A percentile compares a stretch with the other conserved stretches of the same genome.
Conservation (phyloP, 2,888 invertebrate species). For the Crepidodera aurea region DNA sequence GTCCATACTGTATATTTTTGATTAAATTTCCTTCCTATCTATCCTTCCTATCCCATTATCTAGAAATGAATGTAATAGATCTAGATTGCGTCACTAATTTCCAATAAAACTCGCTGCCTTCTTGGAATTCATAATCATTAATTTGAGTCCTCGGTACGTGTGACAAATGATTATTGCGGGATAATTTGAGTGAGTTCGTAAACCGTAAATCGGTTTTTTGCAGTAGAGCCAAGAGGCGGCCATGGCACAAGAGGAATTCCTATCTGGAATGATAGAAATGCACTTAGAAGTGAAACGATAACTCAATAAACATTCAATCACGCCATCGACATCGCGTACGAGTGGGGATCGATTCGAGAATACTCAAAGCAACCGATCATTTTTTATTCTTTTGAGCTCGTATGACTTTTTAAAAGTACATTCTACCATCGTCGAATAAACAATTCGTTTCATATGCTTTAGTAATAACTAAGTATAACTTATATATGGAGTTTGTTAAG, state of each 20-base stretch:
- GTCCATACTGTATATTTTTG: no score
- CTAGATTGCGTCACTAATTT: not conserved
- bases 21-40: no score
- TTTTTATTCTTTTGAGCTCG: no score
- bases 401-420: no score
- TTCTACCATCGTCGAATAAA: no score
- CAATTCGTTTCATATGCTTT: no score
- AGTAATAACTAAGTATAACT: no score
- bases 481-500: no score
- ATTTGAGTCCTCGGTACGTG: conserved; percentile 16
- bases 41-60: no score
- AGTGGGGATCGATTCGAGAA: not conserved
- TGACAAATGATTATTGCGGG: conserved; percentile 38
- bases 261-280: conserved; percentile 41
- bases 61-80: not conserved
- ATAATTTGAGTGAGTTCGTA: conserved; percentile 35
- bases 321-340: conserved; percentile 11
- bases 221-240: conserved; percentile 3
- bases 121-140: conserved; percentile 24
- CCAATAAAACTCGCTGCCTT: conserved; percentile 12
- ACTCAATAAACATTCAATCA: conserved; percentile 40
- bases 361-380: no score
- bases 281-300: conserved; percentile 37
- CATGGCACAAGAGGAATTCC: conserved; percentile 29
- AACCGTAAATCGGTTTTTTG: conserved; percentile 33